Evolutionary conservation across 2,797 vertebrate genomes (phyloP), one percentile per base, ranked within the genome.

Genomic region (Dendrocincla tyrannina): DNA sequence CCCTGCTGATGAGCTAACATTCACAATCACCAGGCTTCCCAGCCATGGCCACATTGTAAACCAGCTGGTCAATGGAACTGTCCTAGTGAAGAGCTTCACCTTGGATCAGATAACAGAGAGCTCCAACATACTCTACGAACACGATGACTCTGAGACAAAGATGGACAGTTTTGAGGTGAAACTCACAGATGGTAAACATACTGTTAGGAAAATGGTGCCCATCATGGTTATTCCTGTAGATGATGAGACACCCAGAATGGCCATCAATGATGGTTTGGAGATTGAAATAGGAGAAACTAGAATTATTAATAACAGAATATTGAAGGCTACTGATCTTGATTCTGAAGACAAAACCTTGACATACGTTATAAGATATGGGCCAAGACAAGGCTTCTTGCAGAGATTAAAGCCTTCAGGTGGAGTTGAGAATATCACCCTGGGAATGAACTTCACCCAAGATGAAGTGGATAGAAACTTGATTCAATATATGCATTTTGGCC

Each of bases 171-270:
- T 99, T 94, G 97, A 98, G 91, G 97, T 99, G 82, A 96, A 98
- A 47, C 98, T 99, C 85, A 98, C 99, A 9, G 99, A 99, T 37
- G 99, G 99, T 35, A 99, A 98, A 96, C 98, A 99, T 94, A 98
- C 95, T 0, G 74, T 98, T 49, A 98, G 98, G 95, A 99, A 98
- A 97, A 98, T 60, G 0, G 98, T 99, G 17, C 96, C 98, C 37
- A 97, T 99, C 49, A 98, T 99, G 98, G 97, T 99, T 52, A 98
- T 99, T 95, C 98, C 99, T 6, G 98, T 99, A 32, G 99, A 99
- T 52, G 99, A 99, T 8, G 99, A 99, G 97, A 99, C 99, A 1
- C 99, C 99, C 10, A 98, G 99, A 94, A 99, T 99, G 99, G 96
- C 98, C 23, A 98, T 99, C 83, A 99, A 99, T 69, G 98, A 99